A percentile compares a stretch with the other conserved stretches of the same genome.
Evolutionary conservation across 2,797 vertebrate species (phyloP).

Genomic region (Heterohyrax brucei): DNA sequence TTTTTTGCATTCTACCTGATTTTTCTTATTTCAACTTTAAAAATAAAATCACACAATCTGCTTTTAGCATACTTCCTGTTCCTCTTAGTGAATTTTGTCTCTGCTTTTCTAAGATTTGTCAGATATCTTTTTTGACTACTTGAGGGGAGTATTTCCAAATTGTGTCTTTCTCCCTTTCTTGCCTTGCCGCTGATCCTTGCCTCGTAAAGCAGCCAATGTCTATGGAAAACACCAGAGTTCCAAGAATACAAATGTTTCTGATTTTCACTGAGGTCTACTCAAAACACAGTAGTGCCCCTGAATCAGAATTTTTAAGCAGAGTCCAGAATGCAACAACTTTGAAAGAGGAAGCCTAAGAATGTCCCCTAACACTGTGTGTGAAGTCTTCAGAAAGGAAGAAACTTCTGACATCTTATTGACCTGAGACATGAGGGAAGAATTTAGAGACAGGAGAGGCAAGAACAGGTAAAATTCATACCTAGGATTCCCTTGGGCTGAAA

Average conservation of each 20-base stretch:
- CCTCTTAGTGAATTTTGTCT: neutral
- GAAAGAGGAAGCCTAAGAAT: neutral
- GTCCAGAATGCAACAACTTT: neutral
- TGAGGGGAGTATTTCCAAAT: neutral
- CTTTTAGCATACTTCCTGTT: slow-evolving; percentile 29
- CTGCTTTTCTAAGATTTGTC: neutral
- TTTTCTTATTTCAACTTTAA: slow-evolving; percentile 66
- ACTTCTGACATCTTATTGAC: neutral
- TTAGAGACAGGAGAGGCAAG: neutral
- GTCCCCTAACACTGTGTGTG: neutral
- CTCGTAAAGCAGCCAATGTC: neutral
- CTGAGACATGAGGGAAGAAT: neutral
- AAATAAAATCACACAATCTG: slow-evolving; percentile 51
- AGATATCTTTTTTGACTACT: neutral
- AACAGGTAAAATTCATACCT: neutral
- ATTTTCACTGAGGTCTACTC: neutral
- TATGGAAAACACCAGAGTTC: neutral
- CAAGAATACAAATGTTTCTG: neutral
- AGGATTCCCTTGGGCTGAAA: neutral
- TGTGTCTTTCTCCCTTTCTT: neutral
- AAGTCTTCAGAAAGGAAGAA: neutral
- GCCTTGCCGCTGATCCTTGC: neutral
- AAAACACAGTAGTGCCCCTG: neutral
- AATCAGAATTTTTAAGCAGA: neutral
- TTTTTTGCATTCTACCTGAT: slow-evolving; percentile 27